Conservation (phyloP, 2,113 vertebrate genomes). For the Megaceryle maxima region DNA sequence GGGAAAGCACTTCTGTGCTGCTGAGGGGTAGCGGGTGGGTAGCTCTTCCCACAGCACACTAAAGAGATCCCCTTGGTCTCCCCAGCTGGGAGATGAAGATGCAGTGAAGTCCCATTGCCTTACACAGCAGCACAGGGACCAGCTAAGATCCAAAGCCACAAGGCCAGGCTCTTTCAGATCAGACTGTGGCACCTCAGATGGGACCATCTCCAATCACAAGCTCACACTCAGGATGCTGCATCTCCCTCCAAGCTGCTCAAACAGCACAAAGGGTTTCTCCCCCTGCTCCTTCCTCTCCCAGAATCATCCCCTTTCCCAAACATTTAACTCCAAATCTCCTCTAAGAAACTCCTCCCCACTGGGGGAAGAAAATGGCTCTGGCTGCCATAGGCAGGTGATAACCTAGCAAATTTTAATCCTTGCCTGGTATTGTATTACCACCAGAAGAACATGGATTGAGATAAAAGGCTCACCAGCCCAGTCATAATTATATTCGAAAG, state of each 20-base stretch:
- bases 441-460: not conserved
- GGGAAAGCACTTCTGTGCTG: not conserved
- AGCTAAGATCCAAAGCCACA: not conserved
- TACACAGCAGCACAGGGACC: not conserved
- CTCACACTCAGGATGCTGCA: not conserved
- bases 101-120: not conserved
- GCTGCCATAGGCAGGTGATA: not conserved
- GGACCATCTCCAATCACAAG: not conserved
- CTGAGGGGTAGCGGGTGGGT: fast-evolving
- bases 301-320: not conserved
- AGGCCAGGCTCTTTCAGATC: fast-evolving
- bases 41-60: not conserved
- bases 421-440: slow-evolving; percentile 27
- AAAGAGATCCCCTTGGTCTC: not conserved
- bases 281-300: not conserved
- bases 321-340: not conserved
- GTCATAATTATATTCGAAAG: slow-evolving; percentile 57
- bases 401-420: slow-evolving; percentile 33
- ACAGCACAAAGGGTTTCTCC: not conserved
- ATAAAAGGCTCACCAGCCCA: slow-evolving; percentile 59
- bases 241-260: not conserved
- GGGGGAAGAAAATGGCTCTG: not conserved
- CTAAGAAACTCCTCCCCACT: not conserved
- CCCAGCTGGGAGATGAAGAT: not conserved
- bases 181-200: fast-evolving